phyloP scores from a whole-genome alignment of 1,140 invertebrate species.

The Habropoda laboriosa region DNA sequence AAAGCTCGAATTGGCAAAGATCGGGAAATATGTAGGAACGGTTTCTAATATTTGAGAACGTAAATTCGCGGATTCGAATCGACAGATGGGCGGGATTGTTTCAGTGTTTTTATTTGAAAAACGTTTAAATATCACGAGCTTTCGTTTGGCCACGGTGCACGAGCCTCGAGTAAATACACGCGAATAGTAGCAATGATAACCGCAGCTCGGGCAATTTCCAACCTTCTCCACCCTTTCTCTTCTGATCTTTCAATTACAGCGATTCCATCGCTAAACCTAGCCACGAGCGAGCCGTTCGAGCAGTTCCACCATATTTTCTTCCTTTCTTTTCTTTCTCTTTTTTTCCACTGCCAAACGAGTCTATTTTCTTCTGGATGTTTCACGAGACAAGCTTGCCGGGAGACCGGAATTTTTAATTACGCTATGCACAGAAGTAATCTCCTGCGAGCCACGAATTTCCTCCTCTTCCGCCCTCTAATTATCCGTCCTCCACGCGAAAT shows the following conservation, averaged over 20 bases:
- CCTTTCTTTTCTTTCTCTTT: not conserved
- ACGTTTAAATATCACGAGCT: not conserved
- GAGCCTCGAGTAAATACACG: not conserved
- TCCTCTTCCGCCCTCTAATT: not conserved
- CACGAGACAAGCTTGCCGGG: not conserved
- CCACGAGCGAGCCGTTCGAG: conserved; percentile 1
- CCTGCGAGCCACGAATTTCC: not conserved
- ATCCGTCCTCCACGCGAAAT: not conserved
- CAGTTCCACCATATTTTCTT: not conserved
- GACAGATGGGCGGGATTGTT: not conserved
- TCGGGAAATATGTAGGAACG: not conserved
- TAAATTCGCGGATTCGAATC: not conserved
- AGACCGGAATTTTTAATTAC: conserved; percentile 53
- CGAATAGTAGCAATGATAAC: not conserved
- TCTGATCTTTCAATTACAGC: conserved; percentile 25
- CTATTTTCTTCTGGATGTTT: not conserved
- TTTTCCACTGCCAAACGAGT: no score
- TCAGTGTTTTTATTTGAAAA: conserved; percentile 10
- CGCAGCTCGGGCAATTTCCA: conserved; percentile 18
- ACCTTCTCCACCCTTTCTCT: not conserved
- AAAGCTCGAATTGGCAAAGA: no score
- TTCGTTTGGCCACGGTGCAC: not conserved
- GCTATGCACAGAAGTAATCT: not conserved
- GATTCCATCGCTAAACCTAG: not conserved
- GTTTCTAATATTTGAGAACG: not conserved